Percentiles rank a stretch among this genome's conserved stretches.
Conservation (phyloP, 2,888 invertebrate species). For the Drosophila ochracea region DNA sequence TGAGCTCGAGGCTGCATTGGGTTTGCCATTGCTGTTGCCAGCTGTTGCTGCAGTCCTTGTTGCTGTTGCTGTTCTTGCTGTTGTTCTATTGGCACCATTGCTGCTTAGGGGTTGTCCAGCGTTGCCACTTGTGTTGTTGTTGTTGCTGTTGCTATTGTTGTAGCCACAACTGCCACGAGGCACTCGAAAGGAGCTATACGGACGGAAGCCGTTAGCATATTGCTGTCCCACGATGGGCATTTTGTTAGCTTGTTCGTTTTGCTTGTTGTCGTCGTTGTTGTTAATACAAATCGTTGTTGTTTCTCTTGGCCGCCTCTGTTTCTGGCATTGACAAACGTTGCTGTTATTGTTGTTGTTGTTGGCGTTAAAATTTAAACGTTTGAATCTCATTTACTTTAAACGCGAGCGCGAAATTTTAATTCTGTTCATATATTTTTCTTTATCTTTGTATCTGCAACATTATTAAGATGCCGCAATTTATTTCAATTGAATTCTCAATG, state of each 20-base stretch:
- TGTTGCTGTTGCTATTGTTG: slow-evolving; percentile 39
- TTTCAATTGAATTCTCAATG: slow-evolving; percentile 64
- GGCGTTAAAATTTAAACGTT: slow-evolving; percentile 74
- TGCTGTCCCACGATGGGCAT: slow-evolving; percentile 85
- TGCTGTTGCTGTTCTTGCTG: slow-evolving; percentile 35
- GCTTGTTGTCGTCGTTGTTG: slow-evolving; percentile 47
- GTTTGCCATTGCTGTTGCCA: slow-evolving; percentile 38
- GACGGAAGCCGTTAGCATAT: slow-evolving; percentile 80
- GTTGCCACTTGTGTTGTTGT: slow-evolving; percentile 22
- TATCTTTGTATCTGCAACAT: slow-evolving; percentile 53
- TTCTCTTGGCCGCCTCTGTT: slow-evolving; percentile 5
- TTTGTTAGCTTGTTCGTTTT: slow-evolving; percentile 67
- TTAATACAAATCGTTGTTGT: slow-evolving; percentile 39
- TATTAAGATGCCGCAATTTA: slow-evolving; percentile 39
- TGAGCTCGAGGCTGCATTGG: slow-evolving; percentile 50
- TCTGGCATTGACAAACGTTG: slow-evolving; percentile 30
- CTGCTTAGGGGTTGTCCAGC: slow-evolving; percentile 55
- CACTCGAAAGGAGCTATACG: slow-evolving; percentile 85
- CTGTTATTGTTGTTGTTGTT: slow-evolving; percentile 24
- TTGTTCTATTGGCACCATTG: slow-evolving; percentile 45
- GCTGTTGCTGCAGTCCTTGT: slow-evolving; percentile 22
- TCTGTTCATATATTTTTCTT: slow-evolving; percentile 47
- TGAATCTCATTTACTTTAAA: slow-evolving; percentile 73
- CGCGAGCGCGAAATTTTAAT: slow-evolving; percentile 64
- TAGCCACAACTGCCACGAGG: slow-evolving; percentile 74